These are phyloP conservation scores for Pseudorasbora parva DNA, from an alignment of 2,113 vertebrate species.

Conservation along the genomic window DNA sequence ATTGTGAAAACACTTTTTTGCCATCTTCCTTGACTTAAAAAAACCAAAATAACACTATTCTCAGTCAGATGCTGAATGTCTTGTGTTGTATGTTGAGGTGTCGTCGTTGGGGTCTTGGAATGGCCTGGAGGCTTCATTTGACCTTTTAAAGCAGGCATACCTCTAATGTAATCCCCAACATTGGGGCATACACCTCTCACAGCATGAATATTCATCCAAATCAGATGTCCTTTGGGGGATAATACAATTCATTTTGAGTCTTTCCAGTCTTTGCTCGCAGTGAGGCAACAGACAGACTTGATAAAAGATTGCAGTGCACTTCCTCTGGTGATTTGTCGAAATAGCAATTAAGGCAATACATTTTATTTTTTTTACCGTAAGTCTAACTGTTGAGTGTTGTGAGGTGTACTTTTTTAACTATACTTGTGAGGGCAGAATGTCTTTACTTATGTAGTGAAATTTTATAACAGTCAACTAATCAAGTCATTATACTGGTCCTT, in stretches of 20 bases:
- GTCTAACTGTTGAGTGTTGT: too few species aligned
- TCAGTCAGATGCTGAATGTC: neutral
- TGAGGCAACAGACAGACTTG: neutral
- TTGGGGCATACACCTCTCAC: neutral
- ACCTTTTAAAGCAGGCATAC: constrained; percentile 2
- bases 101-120: neutral
- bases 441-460: too few species aligned
- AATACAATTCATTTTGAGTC: neutral
- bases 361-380: too few species aligned
- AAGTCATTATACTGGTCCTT: too few species aligned
- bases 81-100: neutral
- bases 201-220: neutral
- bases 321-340: neutral
- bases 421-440: too few species aligned
- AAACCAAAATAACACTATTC: neutral
- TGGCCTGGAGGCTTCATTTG: neutral
- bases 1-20: neutral
- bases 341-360: neutral
- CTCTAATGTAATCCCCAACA: neutral
- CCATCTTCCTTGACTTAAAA: neutral
- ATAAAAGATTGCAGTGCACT: neutral
- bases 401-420: too few species aligned
- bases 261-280: neutral
- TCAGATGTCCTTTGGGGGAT: neutral
- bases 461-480: too few species aligned